Evolutionary conservation across 2,113 vertebrate genomes (phyloP).

Genomic region (Callorhinus ursinus): DNA sequence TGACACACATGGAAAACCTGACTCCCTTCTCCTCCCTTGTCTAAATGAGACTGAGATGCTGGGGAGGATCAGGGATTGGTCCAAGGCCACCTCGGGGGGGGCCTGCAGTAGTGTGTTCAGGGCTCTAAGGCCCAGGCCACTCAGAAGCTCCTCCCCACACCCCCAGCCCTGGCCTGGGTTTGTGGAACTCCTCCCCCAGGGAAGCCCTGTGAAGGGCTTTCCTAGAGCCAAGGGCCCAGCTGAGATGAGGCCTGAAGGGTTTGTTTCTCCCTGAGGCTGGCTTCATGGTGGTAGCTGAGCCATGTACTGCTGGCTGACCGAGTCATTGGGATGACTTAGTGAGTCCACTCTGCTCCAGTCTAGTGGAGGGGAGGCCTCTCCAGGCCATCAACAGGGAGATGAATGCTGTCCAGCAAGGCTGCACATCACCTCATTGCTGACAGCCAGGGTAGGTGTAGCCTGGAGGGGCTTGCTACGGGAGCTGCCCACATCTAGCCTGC

Average conservation of each 20-base stretch:
- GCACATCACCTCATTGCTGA: not conserved
- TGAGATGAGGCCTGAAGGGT: not conserved
- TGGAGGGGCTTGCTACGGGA: not conserved
- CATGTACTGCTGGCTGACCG: fast-evolving
- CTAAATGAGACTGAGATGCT: not conserved
- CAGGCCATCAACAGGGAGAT: not conserved
- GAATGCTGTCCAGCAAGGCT: not conserved
- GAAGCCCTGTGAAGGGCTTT: not conserved
- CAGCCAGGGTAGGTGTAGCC: not conserved
- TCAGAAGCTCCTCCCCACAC: not conserved
- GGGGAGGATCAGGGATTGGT: not conserved
- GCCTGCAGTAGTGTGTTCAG: not conserved
- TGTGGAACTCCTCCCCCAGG: not conserved
- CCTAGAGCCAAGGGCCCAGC: not conserved
- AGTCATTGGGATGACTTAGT: not conserved
- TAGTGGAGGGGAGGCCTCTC: not conserved
- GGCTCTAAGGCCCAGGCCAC: not conserved
- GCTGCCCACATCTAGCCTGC: not conserved
- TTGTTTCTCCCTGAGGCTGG: not conserved
- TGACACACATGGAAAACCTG: not conserved
- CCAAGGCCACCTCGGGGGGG: not conserved
- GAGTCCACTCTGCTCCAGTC: not conserved
- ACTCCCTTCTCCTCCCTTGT: not conserved
- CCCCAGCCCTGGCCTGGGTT: not conserved
- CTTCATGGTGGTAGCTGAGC: not conserved